phyloP scores from a whole-genome alignment of 1,140 invertebrate genomes.

The Drosophila nebulosa region DNA sequence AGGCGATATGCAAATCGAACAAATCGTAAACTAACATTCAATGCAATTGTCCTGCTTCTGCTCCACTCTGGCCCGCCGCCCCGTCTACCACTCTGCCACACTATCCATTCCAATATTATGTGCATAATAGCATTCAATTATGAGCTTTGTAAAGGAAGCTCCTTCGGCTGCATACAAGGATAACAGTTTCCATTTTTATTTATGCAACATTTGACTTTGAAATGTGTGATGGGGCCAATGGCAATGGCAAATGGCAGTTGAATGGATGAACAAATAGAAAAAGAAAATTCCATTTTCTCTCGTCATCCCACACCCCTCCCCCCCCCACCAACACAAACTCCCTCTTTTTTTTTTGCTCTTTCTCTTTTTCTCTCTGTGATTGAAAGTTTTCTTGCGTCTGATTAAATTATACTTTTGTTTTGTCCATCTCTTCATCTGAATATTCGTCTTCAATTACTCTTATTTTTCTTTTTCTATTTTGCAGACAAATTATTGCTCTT shows the following conservation, averaged over 20 bases:
- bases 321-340: too few relatives aligned
- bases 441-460: background rate
- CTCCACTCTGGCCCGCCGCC: constrained; percentile 28
- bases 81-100: too few relatives aligned
- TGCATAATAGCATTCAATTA: constrained; percentile 49
- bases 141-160: constrained; percentile 35
- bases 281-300: constrained; percentile 46
- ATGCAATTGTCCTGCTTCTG: constrained; percentile 46
- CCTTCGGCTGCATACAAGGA: constrained; percentile 23
- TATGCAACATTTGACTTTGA: constrained; percentile 56
- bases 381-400: constrained; percentile 26
- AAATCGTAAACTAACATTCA: constrained; percentile 1
- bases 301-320: constrained; percentile 7
- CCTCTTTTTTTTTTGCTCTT: background rate
- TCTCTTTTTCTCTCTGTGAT: background rate
- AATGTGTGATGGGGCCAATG: constrained; percentile 27
- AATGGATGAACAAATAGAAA: background rate
- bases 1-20: constrained; percentile 5
- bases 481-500: constrained; percentile 31
- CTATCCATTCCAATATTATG: background rate
- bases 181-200: constrained; percentile 57
- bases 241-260: constrained; percentile 21
- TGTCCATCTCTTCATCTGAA: constrained; percentile 12
- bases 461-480: background rate
- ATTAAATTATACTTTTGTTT: constrained; percentile 48